Conservation (phyloP, 2,888 invertebrate genomes). For the Hyalella azteca region DNA sequence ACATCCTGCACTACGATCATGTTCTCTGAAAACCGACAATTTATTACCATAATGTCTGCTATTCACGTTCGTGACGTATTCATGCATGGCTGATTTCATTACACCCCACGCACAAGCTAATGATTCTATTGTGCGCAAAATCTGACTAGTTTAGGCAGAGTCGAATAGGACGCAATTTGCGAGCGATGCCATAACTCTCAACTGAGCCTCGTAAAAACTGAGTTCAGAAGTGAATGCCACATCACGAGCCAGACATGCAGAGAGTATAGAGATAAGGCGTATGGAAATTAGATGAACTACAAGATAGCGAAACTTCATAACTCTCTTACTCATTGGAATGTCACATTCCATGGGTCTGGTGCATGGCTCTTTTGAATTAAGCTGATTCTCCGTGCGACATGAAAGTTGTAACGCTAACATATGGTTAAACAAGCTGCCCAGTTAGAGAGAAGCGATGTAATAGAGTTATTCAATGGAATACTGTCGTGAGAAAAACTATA, state of each 20-base stretch:
- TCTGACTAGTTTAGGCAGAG: not conserved
- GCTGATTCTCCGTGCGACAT: too few relatives aligned
- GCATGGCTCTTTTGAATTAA: too few relatives aligned
- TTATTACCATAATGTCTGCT: too few relatives aligned
- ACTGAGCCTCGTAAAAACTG: not conserved
- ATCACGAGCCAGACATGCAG: not conserved
- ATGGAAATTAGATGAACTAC: not conserved
- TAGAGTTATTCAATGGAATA: too few relatives aligned
- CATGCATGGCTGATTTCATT: constrained; percentile 9
- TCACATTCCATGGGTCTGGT: too few relatives aligned
- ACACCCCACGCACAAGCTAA: not conserved
- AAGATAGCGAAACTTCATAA: not conserved
- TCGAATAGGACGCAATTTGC: constrained; percentile 25
- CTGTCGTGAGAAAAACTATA: too few relatives aligned
- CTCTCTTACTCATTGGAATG: not conserved
- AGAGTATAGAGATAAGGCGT: not conserved
- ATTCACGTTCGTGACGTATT: too few relatives aligned
- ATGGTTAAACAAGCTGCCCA: too few relatives aligned
- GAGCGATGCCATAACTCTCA: constrained; percentile 3
- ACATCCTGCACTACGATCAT: too few relatives aligned
- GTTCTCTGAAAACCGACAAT: too few relatives aligned
- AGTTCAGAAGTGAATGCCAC: not conserved
- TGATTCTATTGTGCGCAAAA: constrained; percentile 22
- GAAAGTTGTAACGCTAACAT: too few relatives aligned
- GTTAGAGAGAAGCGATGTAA: too few relatives aligned